Evolutionary conservation across 2,113 vertebrate species (phyloP), one percentile per base, ranked within the genome.

Genomic region (Lontra canadensis): DNA sequence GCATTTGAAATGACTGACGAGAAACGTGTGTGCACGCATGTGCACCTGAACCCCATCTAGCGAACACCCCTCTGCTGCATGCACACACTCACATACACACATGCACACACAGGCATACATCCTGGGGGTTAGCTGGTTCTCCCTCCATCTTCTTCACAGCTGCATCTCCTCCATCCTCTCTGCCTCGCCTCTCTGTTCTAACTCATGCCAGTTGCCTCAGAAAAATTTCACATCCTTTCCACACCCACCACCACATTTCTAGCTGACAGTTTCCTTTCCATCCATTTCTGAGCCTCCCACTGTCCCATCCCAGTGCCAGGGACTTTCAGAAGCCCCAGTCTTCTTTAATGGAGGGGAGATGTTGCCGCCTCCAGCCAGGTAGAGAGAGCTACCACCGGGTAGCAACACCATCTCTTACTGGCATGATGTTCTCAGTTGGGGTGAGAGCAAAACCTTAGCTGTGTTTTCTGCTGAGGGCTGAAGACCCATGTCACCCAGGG

Each of bases 271-370:
- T 26, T n/a, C 21, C 49, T 55, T 61, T 44, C 13, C 5, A 2
- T 47, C 23, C 4, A 17, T 26, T 39, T 52, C 82, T 44, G n/a
- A 71, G 31, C 13, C 36, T 2, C 15, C 14, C 10, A 14, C 26
- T 1, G 0, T 10, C 11, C 67, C 87, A 91, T 57, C 47, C 34
- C 49, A 55, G 29, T 0, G 0, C n/a, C 0, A 0, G 47, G 59
- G 57, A 23, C 31, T 14, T 47, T 26, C 14, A 69, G 55, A 34
- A 34, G 9, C 3, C 21, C 47, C 13, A 8, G 29, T 59, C 23
- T 18, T 63, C 49, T 29, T 1, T 69, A 2, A 7, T 5, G 10
- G 42, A 84, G 49, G 12, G 34, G 23, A 5, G 23, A 52, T 1
- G 49, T 5, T 7, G 6, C 74, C 26, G 57, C 39, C 59, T 39